Evolutionary conservation across 2,113 vertebrate genomes (phyloP).

Genomic region (Muntiacus muntjak): DNA sequence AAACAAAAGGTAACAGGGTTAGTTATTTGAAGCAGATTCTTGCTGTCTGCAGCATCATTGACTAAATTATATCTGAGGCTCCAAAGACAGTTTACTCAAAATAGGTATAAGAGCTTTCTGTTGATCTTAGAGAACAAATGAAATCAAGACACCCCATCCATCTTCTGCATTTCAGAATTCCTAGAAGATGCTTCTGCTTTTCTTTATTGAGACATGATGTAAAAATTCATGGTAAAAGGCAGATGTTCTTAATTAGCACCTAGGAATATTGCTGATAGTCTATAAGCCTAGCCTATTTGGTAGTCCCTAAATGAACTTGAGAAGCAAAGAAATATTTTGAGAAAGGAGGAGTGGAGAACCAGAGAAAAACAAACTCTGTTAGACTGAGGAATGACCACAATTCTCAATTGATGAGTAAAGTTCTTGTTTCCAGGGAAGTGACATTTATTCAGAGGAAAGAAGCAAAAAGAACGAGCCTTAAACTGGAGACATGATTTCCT

Average conservation of each 20-base stretch:
- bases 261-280: neutral
- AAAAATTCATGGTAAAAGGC: neutral
- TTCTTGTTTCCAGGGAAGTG: conserved; percentile 13
- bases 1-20: conserved; percentile 53
- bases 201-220: neutral
- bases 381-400: neutral
- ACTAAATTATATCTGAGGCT: conserved; percentile 3
- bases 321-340: conserved; percentile 17
- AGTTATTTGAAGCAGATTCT: conserved; percentile 59
- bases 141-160: neutral
- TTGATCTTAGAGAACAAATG: conserved; percentile 24
- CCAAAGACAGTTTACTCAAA: conserved; percentile 52
- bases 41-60: conserved; percentile 38
- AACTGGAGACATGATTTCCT: neutral
- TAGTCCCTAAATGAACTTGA: conserved; percentile 4
- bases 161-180: neutral
- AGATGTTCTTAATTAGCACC: conserved; percentile 22
- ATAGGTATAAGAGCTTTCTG: conserved; percentile 6
- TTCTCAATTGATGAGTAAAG: conserved; percentile 13
- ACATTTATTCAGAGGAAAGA: neutral
- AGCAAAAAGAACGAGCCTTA: neutral
- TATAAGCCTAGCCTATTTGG: neutral
- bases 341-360: neutral
- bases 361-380: conserved; percentile 10
- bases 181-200: neutral